Percentiles rank a stretch among this genome's conserved stretches.
These are phyloP conservation scores for Limenitis camilla DNA, from an alignment of 2,888 invertebrate genomes.

Conservation along the genomic window DNA sequence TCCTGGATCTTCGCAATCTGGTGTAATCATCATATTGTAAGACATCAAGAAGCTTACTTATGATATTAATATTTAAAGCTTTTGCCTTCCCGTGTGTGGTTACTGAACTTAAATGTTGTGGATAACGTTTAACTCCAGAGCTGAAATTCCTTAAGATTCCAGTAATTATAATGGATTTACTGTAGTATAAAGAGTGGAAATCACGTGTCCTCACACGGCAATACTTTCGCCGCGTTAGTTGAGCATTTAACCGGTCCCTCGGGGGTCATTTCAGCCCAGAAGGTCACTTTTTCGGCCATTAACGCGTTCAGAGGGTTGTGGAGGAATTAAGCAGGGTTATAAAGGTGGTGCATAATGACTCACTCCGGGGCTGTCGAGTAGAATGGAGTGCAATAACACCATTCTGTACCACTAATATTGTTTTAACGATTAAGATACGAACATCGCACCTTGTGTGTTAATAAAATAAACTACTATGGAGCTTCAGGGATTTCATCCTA, in stretches of 20 bases:
- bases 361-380: slow-evolving; percentile 50
- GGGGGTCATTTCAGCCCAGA: slow-evolving; percentile 54
- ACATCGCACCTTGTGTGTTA: neutral
- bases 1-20: neutral
- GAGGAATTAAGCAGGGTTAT: slow-evolving; percentile 56
- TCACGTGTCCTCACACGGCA: slow-evolving; percentile 35
- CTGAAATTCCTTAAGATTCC: neutral
- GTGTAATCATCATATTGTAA: neutral
- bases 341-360: slow-evolving; percentile 65
- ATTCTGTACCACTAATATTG: slow-evolving; percentile 16
- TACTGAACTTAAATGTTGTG: too few species aligned
- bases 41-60: neutral
- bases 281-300: slow-evolving; percentile 73
- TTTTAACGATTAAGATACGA: slow-evolving; percentile 10
- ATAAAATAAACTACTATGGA: neutral
- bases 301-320: slow-evolving; percentile 60
- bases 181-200: slow-evolving; percentile 32
- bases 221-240: slow-evolving; percentile 40
- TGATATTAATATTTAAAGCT: neutral
- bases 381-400: slow-evolving; percentile 23
- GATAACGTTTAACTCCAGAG: neutral
- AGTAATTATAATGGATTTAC: slow-evolving; percentile 1
- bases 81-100: too few species aligned
- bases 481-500: neutral
- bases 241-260: slow-evolving; percentile 55